Base-by-base conservation (phyloP, 2,888 invertebrate species). In the Scaptodrosophila latifasciaeformis region DNA sequence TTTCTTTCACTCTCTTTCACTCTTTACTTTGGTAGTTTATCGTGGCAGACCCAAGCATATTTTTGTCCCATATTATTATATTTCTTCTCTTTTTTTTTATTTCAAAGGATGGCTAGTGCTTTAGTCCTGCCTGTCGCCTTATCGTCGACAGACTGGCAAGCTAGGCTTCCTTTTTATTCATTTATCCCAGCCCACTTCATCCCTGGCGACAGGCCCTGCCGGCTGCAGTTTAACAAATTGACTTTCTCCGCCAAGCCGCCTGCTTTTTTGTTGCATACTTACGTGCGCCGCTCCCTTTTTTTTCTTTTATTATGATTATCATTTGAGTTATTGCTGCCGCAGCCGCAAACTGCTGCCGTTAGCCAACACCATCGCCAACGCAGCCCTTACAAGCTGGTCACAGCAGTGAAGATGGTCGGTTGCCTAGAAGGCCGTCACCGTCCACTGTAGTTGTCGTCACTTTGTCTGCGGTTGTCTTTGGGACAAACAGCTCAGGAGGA, bases 171-270 rank as follows among this genome's bases (percentile, higher is more conserved):
- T 15, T 34, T 34, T n/a, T 1, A 5, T 34, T n/a, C n/a, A n/a
- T n/a, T n/a, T n/a, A n/a, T n/a, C n/a, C n/a, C n/a, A n/a, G n/a
- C n/a, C n/a, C n/a, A n/a, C n/a, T n/a, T n/a, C n/a, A n/a, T n/a
- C n/a, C n/a, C n/a, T n/a, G n/a, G n/a, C n/a, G n/a, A n/a, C n/a
- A n/a, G n/a, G n/a, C n/a, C 9, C 15, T 24, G 34, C 29, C 57
- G 56, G 54, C 67, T 72, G 77, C 74, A 77, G 74, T 75, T 76
- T 74, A 75, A 75, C 74, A 75, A 75, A 75, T 75, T 75, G 77
- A 75, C 74, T 77, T 74, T 72, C 77, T 68, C 71, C 77, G 71
- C 67, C 60, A 13, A 7, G 12, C 12, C 59, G 21, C 27, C 35
- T 24, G 31, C 31, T 31, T 40, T 50, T 21, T 43, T 62, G 60